Conservation (phyloP, 2,888 invertebrate genomes). For the Eilema caniola region DNA sequence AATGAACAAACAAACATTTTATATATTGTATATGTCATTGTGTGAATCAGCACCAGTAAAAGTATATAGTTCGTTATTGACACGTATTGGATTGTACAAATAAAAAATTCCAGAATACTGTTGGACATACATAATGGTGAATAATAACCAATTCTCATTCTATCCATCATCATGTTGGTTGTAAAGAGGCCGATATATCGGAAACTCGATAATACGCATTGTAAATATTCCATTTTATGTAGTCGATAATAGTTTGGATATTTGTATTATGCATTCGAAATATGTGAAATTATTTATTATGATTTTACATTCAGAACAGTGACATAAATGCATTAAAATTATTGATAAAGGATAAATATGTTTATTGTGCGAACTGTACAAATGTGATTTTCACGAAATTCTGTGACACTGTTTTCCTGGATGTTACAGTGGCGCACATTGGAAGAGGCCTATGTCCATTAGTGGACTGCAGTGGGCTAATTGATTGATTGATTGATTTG, state of each 20-base stretch:
- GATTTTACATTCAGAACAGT: neutral
- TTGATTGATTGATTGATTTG: too few species aligned
- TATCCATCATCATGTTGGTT: neutral
- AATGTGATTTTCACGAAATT: too few species aligned
- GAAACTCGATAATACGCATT: neutral
- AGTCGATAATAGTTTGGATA: neutral
- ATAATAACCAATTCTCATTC: conserved; percentile 1
- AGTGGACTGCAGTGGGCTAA: too few species aligned
- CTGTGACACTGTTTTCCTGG: too few species aligned
- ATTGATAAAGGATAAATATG: neutral
- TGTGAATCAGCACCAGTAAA: neutral
- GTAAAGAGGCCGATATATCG: neutral
- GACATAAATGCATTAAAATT: neutral
- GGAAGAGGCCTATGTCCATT: too few species aligned
- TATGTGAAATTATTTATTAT: neutral
- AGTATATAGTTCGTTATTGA: neutral
- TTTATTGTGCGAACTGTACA: neutral
- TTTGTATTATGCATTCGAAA: neutral
- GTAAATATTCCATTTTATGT: neutral
- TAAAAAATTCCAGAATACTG: neutral
- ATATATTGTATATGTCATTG: too few species aligned
- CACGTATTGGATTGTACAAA: neutral
- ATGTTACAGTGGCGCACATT: too few species aligned
- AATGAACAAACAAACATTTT: too few species aligned
- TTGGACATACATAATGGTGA: neutral